phyloP scores from a whole-genome alignment of 2,113 vertebrate genomes.

The Campylomormyrus tamandua region DNA sequence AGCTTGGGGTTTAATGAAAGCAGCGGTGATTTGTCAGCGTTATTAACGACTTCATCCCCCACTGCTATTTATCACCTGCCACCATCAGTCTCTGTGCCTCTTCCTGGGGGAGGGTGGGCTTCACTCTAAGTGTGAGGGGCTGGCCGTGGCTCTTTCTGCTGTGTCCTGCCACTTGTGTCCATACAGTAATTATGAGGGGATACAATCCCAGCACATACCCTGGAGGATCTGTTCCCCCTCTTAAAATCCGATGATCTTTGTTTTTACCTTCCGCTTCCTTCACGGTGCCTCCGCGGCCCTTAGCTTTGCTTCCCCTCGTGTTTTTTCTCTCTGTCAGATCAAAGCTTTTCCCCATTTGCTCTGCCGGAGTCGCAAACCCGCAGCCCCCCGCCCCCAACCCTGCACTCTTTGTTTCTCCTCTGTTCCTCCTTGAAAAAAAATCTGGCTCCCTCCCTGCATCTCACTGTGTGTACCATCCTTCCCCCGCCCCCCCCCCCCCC shows the following conservation, averaged over 20 bases:
- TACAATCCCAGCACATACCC: not conserved
- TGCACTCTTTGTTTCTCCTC: slow-evolving; percentile 7
- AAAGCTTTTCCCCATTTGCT: slow-evolving; percentile 9
- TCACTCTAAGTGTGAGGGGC: not conserved
- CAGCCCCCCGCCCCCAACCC: not conserved
- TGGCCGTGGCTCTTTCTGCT: slow-evolving; percentile 15
- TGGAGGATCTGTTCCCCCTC: not conserved
- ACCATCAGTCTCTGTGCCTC: slow-evolving; percentile 51
- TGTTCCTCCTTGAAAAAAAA: not conserved
- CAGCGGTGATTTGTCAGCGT: slow-evolving; percentile 64
- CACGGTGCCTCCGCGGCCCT: not conserved
- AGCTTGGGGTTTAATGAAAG: slow-evolving; percentile 66
- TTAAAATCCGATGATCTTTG: not conserved
- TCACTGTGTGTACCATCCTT: not conserved
- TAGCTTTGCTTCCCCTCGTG: not conserved
- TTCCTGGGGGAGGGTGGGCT: slow-evolving; percentile 36
- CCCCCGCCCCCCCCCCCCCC: not conserved
- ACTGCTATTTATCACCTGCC: slow-evolving; percentile 57
- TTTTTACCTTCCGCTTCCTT: not conserved
- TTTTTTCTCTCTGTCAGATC: slow-evolving; percentile 13
- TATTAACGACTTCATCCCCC: slow-evolving; percentile 58
- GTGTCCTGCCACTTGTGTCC: not conserved
- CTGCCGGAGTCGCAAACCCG: not conserved
- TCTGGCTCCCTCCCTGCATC: not conserved
- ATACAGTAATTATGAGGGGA: slow-evolving; percentile 10